Base-by-base conservation (phyloP, 1,140 invertebrate genomes). In the Bilobella aurantiaca region DNA sequence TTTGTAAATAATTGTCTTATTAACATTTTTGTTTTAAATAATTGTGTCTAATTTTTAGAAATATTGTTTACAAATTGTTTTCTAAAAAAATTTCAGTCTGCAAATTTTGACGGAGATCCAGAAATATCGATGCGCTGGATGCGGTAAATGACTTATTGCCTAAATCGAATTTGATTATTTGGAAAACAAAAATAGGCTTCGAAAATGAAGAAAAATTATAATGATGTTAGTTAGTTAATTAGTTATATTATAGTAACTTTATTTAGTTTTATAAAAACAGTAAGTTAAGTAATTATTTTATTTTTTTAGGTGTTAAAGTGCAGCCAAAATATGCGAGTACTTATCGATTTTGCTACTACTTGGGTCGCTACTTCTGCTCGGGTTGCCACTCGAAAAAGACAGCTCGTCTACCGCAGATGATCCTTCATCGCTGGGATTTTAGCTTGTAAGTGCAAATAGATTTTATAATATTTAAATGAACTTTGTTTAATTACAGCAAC, bases 291-390 rank as follows among this genome's bases (percentile, higher is more conserved):
- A 12, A 42, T 12, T 42, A 18, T 42, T 42, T 42, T 42, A 42
- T 42, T 42, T 42, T 8, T 23, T 53, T 23, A 53, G 89, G 91
- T 0, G 87, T 87, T 79, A 85, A 84, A 72, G 87, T 92, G 12
- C 84, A 86, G 1, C 76, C 81, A 66, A 83, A 84, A 63, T 89
- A 88, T 74, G 82, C 86, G 12, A 82, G 84, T 27, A 82, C 84
- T 71, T 87, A 86, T 76, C 81, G 88, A 8, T 91, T 90, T 74
- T 94, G 91, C 76, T 83, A 89, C 74, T 94, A 94, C 76, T 78
- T 92, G 56, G 90, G 89, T 18, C 85, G 90, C 73, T 91, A 89
- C 77, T 91, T 93, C 77, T 94, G 91, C 75, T 90, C 89, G 3
- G 89, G 88, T 31, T 94, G 91, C 75, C 91, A 93, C 77, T 85